These are phyloP conservation scores for Tenualosa ilisha DNA, from an alignment of 2,797 vertebrate genomes.

Conservation along the genomic window DNA sequence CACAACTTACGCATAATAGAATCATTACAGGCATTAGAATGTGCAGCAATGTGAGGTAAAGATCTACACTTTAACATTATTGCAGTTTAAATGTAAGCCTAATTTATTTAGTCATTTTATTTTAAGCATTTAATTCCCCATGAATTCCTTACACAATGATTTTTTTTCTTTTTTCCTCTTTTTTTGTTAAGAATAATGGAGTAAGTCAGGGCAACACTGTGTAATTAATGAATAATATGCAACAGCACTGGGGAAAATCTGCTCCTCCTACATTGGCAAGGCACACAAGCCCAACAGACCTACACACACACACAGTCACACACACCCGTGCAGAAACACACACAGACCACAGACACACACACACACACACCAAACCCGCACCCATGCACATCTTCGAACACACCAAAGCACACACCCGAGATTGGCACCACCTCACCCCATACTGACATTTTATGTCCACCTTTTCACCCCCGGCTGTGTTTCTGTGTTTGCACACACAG, in stretches of 20 bases:
- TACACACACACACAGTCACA: not conserved
- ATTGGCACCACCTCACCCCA: not conserved
- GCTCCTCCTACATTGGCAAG: not conserved
- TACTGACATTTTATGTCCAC: not conserved
- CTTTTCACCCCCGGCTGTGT: slow-evolving; percentile 11
- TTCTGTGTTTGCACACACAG: not conserved
- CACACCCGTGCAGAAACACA: not conserved
- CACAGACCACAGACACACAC: slow-evolving; percentile 22
- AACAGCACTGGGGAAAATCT: not conserved
- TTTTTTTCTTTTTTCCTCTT: not conserved
- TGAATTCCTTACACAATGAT: not conserved
- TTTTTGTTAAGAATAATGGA: not conserved
- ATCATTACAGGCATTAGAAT: not conserved
- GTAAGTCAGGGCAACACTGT: not conserved
- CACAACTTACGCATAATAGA: not conserved
- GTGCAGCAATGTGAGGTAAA: too few species aligned
- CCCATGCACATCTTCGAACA: not conserved
- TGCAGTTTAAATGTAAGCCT: not conserved
- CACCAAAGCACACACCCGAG: not conserved
- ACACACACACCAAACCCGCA: slow-evolving; percentile 14
- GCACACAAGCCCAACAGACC: not conserved
- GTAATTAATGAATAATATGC: not conserved
- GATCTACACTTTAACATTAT: not conserved
- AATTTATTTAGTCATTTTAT: not conserved
- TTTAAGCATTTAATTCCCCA: too few species aligned